Evolutionary conservation across 1,140 invertebrate genomes (phyloP).

Genomic region (Drosophila bocki): DNA sequence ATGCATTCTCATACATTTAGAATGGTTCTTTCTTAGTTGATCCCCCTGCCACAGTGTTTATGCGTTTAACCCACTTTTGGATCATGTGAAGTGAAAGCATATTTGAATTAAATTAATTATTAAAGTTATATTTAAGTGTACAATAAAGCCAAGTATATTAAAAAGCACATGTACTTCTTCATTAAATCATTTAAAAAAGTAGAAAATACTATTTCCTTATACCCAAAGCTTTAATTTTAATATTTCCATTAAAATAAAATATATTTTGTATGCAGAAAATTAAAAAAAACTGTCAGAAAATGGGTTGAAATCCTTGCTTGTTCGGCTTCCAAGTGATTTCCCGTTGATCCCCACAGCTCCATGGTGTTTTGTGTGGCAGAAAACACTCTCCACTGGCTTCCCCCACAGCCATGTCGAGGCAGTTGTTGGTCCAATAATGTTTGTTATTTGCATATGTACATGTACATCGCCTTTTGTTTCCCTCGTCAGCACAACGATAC

Average conservation of each 20-base stretch:
- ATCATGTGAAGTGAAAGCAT: background rate
- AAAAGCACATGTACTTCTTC: rapidly evolving
- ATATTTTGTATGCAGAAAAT: background rate
- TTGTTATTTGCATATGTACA: constrained; percentile 51
- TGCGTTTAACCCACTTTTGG: constrained; percentile 1
- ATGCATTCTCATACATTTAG: background rate
- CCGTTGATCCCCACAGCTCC: constrained; percentile 1
- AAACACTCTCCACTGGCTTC: background rate
- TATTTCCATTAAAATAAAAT: background rate
- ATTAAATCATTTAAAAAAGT: background rate
- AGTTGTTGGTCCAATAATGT: constrained; percentile 41
- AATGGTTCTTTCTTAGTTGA: background rate
- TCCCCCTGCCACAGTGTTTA: background rate
- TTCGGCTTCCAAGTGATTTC: background rate
- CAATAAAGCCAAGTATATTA: background rate
- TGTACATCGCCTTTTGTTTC: constrained; percentile 41
- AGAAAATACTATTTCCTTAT: too few relatives aligned
- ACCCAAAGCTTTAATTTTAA: background rate
- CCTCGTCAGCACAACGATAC: constrained; percentile 56
- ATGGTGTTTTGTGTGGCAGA: background rate
- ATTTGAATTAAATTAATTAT: background rate
- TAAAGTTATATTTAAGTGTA: too few relatives aligned
- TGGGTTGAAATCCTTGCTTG: background rate
- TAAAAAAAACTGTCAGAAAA: background rate
- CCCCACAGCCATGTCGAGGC: constrained; percentile 16